phyloP scores from a whole-genome alignment of 2,888 invertebrate species.

The Mellilla xanthometata region DNA sequence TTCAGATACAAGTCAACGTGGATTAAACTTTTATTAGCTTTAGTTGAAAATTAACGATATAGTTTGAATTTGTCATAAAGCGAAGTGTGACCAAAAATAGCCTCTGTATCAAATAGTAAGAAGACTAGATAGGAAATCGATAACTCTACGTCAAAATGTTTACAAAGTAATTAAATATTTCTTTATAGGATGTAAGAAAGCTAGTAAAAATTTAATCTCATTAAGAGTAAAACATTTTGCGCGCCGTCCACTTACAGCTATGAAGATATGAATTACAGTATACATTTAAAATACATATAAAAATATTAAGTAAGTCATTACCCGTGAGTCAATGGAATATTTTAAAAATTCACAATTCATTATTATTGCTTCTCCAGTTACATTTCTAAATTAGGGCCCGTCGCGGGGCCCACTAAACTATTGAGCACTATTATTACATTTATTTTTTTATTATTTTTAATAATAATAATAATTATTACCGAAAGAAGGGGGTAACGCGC shows the following conservation, averaged over 20 bases:
- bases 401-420: slow-evolving; percentile 58
- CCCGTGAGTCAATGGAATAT: slow-evolving; percentile 52
- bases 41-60: slow-evolving; percentile 2
- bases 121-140: slow-evolving; percentile 4
- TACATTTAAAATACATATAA: slow-evolving; percentile 80
- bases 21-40: slow-evolving; percentile 44
- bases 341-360: slow-evolving; percentile 65
- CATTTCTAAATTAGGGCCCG: slow-evolving; percentile 47
- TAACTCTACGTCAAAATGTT: no score
- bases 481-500: slow-evolving; percentile 56
- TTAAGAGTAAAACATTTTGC: slow-evolving; percentile 38
- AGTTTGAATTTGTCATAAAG: neutral
- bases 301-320: slow-evolving; percentile 73
- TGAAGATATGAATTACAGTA: slow-evolving; percentile 80
- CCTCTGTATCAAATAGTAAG: neutral
- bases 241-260: slow-evolving; percentile 71
- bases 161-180: slow-evolving; percentile 5
- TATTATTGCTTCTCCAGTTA: slow-evolving; percentile 72
- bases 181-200: slow-evolving; percentile 8
- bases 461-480: slow-evolving; percentile 65
- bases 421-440: slow-evolving; percentile 72
- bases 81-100: neutral
- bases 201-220: slow-evolving; percentile 34
- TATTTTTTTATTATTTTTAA: slow-evolving; percentile 55
- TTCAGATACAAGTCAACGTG: slow-evolving; percentile 45